Evolutionary conservation across 2,888 invertebrate species (phyloP), one percentile per base, ranked within the genome.

Genomic region (Iselma pallidipennis): DNA sequence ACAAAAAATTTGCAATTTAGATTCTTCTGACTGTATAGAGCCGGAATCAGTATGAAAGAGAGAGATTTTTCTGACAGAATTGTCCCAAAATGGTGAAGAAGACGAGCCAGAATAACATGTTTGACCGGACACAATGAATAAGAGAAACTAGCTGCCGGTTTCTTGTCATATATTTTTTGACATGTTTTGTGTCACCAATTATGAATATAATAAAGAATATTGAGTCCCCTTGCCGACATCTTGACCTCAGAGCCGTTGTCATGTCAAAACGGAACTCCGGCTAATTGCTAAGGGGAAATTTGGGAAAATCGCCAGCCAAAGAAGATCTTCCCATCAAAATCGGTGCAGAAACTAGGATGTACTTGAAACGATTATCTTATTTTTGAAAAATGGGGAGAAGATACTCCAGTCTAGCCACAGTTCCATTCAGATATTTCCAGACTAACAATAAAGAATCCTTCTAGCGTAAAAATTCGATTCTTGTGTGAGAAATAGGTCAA

Each of bases 111-210:
- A 62, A 55, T 45, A 63, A 63, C 63, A 59, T 55, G 63, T 63
- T 63, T 63, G 58, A 33, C 59, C 37, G 37, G 37, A 7, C 57
- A 55, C 31, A 54, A 4, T 21, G 3, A 49, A 6, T 25, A 1
- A 28, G 4, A 49, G 5, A 25, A 42, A 7, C 55, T n/a, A 12
- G 1, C 12, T 37, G 37, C 16, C 25, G 55, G 55, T 59, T 50
- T 57, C 57, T 52, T 71, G 71, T 70, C 69, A 77, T 78, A 77
- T 63, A 72, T 75, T 72, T 78, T 19, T 69, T 78, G 78, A 78
- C 72, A 70, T 70, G 76, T 76, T 76, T 77, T 78, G 74, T 78
- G 68, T 70, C 74, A 73, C 64, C 77, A 77, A 78, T 78, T 78
- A 76, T 75, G 69, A 68, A 37, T 65, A 77, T 74, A 77, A 78